Base-by-base conservation (phyloP, 2,888 invertebrate species). In the Mesodorylaimus sp. region DNA sequence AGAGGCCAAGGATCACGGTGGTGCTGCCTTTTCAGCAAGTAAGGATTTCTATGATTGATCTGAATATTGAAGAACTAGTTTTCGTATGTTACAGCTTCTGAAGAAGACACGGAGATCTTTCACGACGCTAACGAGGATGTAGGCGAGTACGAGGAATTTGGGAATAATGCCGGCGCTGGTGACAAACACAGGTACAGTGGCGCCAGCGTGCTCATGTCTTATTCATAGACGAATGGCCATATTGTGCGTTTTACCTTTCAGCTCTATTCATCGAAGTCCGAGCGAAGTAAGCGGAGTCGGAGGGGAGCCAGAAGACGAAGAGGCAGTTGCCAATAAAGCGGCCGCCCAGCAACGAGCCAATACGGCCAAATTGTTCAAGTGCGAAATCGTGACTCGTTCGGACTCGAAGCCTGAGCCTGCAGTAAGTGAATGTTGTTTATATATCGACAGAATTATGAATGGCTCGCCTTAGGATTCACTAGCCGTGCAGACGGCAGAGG, bases 1-100 rank as follows among this genome's bases (percentile, higher is more conserved):
- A 7, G 44, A 76, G 58, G 37, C 50, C 5, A 19, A 21, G 3
- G 41, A 32, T 7, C 44, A 36, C 2, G 26, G 45, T 2, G 7
- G 48, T 2, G n/a, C n/a, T 21, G 5, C 25, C n/a, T 19, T 46
- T 19, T 42, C 50, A 2, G 36, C 44, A 21, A 32, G 50, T 50
- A 37, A 21, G 7, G 5, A 3, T 32, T 46, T 7, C 10, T 10
- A 32, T 32, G 10, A 16, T 32, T 10, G 16, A 32, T 32, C 16
- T 32, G 32, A 32, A 32, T 32, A 16, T 32, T 10, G 10, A 13
- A 32, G 10, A 10, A 16, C 10, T 32, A 32, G 32, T 32, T 13
- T 32, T 32, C 32, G 16, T 32, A 16, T 10, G 16, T n/a, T n/a
- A 21, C 41, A 7, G 7, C 21, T 13, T 26, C 44, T 10, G 44